phyloP scores from a whole-genome alignment of 2,888 invertebrate species.

The Andrena haemorrhoa region DNA sequence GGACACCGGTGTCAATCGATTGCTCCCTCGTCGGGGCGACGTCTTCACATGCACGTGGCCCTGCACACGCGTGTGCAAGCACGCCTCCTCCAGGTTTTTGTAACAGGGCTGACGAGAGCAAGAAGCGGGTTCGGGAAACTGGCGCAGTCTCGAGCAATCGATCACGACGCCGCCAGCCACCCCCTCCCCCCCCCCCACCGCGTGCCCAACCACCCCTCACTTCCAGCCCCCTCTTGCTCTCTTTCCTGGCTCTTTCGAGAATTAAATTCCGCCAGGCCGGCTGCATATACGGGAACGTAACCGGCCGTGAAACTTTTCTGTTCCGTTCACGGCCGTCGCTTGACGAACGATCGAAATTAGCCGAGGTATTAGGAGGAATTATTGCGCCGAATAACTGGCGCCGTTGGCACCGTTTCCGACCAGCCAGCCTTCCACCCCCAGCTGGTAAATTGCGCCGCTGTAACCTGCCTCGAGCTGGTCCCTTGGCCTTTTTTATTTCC shows the following conservation, averaged over 20 bases:
- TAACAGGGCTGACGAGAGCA: slow-evolving; percentile 54
- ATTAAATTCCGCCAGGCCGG: slow-evolving; percentile 48
- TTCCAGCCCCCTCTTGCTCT: background rate
- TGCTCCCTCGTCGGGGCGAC: slow-evolving; percentile 29
- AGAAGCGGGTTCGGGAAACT: slow-evolving; percentile 52
- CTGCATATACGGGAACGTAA: slow-evolving; percentile 46
- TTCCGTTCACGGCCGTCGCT: slow-evolving; percentile 24
- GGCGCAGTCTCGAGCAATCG: slow-evolving; percentile 66
- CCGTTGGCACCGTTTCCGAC: slow-evolving; percentile 27
- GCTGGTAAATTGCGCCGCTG: slow-evolving; percentile 1
- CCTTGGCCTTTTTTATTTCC: background rate
- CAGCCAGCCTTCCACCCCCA: background rate
- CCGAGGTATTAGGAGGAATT: slow-evolving; percentile 30
- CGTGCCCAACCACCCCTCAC: background rate
- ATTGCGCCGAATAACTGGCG: slow-evolving; percentile 26
- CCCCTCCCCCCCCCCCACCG: background rate
- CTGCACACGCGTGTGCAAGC: slow-evolving; percentile 50
- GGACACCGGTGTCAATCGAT: slow-evolving; percentile 51
- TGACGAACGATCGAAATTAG: slow-evolving; percentile 44
- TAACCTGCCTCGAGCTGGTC: background rate
- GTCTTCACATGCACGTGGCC: slow-evolving; percentile 52
- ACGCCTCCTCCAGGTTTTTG: slow-evolving; percentile 47
- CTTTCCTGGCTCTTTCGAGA: slow-evolving; percentile 35
- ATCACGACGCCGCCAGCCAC: slow-evolving; percentile 60
- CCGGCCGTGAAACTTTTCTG: slow-evolving; percentile 54